phyloP scores from a whole-genome alignment of 2,797 vertebrate genomes.

The Alcedo quadribrachys region DNA sequence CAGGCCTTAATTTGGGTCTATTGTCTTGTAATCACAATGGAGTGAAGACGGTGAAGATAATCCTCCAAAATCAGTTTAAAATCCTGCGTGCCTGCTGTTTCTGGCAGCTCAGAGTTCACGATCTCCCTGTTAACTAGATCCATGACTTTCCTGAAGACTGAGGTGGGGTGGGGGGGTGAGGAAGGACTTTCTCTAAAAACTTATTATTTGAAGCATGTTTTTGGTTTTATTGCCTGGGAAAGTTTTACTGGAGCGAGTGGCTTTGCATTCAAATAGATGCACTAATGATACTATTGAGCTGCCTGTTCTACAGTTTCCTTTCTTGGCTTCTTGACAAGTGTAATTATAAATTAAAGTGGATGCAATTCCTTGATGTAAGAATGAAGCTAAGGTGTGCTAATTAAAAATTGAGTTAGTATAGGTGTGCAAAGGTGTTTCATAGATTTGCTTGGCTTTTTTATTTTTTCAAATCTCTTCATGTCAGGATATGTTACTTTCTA shows the following conservation, averaged over 20 bases:
- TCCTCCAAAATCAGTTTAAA: background rate
- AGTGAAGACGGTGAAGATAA: background rate
- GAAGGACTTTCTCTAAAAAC: background rate
- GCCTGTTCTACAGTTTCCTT: background rate
- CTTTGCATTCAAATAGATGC: background rate
- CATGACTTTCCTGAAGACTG: background rate
- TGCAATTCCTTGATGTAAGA: background rate
- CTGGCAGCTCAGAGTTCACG: background rate
- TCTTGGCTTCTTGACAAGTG: background rate
- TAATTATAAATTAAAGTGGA: constrained; percentile 1
- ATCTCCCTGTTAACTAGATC: background rate
- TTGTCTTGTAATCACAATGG: constrained; percentile 56
- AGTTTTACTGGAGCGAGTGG: background rate
- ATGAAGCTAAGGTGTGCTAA: constrained; percentile 26
- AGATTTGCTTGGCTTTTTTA: background rate
- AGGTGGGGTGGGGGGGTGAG: rapidly evolving
- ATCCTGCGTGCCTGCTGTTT: background rate
- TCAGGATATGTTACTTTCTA: constrained; percentile 20
- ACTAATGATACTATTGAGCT: background rate
- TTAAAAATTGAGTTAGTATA: constrained; percentile 49
- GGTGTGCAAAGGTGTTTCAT: constrained; percentile 17
- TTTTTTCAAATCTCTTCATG: constrained; percentile 28
- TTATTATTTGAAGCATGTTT: background rate
- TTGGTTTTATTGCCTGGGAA: background rate
- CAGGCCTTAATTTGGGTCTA: constrained; percentile 22